phyloP scores from a whole-genome alignment of 1,140 invertebrate genomes.

The Drosophila punjabiensis region DNA sequence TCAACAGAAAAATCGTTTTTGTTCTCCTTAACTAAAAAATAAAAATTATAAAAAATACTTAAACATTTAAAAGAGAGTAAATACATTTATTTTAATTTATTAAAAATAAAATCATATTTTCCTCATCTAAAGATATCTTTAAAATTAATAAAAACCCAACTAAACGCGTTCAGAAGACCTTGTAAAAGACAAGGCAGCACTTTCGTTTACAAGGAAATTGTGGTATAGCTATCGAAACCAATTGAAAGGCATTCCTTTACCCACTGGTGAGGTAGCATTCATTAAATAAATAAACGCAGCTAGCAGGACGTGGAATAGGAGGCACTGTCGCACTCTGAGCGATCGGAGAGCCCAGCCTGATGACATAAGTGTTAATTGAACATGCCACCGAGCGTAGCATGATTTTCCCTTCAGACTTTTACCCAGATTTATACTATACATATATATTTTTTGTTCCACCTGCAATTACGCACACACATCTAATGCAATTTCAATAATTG shows the following conservation, averaged over 20 bases:
- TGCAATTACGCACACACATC: slow-evolving; percentile 77
- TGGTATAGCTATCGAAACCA: not conserved
- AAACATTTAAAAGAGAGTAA: not conserved
- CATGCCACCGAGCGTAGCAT: slow-evolving; percentile 36
- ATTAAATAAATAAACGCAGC: slow-evolving; percentile 53
- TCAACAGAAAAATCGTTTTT: not conserved
- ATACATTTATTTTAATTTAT: not conserved
- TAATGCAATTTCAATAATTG: slow-evolving; percentile 84
- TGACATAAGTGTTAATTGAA: slow-evolving; percentile 80
- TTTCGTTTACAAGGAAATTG: slow-evolving; percentile 28
- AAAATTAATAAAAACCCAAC: not conserved
- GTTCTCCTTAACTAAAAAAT: not conserved
- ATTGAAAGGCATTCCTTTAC: slow-evolving; percentile 22
- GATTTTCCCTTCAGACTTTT: not conserved
- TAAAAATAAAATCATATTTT: not conserved
- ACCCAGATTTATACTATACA: not conserved
- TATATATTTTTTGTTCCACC: slow-evolving; percentile 11
- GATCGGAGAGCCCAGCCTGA: slow-evolving; percentile 4
- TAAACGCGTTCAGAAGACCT: not conserved
- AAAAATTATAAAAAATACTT: not conserved
- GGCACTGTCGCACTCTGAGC: slow-evolving; percentile 41
- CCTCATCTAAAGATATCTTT: not conserved
- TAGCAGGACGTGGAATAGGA: slow-evolving; percentile 73
- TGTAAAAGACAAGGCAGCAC: slow-evolving; percentile 23
- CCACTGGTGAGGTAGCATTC: not conserved